Evolutionary conservation across 1,140 invertebrate genomes (phyloP).

Genomic region (Pseudomyrmex pallidus): DNA sequence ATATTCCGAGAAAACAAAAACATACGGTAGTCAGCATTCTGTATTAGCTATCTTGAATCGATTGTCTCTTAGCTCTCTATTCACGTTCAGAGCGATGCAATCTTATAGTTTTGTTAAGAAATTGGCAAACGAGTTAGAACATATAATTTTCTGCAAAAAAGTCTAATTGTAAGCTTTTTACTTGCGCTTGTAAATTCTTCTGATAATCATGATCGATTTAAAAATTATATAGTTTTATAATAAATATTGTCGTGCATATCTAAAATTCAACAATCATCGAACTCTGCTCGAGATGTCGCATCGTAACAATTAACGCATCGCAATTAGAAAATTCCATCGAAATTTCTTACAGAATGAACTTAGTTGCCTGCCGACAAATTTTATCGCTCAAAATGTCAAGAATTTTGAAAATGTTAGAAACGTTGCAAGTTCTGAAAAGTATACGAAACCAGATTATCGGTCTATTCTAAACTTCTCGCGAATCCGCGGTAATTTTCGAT

Average conservation of each 20-base stretch:
- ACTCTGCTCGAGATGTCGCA: neutral
- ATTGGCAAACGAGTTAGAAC: too few species aligned
- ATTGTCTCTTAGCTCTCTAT: neutral
- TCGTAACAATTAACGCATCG: neutral
- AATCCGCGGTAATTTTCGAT: conserved; percentile 38
- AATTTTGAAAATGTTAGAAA: conserved; percentile 18
- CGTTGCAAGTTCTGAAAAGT: conserved; percentile 38
- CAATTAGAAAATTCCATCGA: conserved; percentile 32
- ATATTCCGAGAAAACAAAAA: conserved; percentile 15
- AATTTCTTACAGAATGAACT: conserved; percentile 49
- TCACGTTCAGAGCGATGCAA: too few species aligned
- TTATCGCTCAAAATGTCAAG: conserved; percentile 23
- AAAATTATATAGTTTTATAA: neutral
- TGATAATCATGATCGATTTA: neutral
- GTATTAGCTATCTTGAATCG: neutral
- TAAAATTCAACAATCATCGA: conserved; percentile 13
- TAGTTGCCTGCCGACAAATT: conserved; percentile 23
- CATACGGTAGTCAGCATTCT: neutral
- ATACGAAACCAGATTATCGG: conserved; percentile 40
- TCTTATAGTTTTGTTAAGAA: too few species aligned
- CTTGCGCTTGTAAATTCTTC: neutral
- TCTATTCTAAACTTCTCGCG: conserved; percentile 40
- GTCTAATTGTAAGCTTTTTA: too few species aligned
- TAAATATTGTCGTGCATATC: conserved; percentile 2
- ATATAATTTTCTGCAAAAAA: too few species aligned